These are phyloP conservation scores for Acleris cristana DNA, from an alignment of 2,888 invertebrate species.

Conservation along the genomic window DNA sequence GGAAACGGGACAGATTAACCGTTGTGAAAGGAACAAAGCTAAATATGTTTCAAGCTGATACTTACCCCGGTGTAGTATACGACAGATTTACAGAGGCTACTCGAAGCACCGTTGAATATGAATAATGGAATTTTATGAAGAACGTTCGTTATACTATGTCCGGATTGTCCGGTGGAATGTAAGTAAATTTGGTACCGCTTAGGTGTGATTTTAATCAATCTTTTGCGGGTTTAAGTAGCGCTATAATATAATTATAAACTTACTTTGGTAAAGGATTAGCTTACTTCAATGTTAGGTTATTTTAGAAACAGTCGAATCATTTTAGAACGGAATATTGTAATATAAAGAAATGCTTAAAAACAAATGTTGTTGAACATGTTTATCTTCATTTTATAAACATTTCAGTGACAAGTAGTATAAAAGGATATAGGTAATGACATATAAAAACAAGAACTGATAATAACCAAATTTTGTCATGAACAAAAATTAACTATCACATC, in stretches of 20 bases:
- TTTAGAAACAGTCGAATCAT: too few species aligned
- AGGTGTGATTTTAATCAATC: slow-evolving; percentile 19
- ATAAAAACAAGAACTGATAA: too few species aligned
- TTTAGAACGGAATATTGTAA: too few species aligned
- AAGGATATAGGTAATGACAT: too few species aligned
- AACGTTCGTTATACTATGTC: slow-evolving; percentile 25
- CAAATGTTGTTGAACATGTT: too few species aligned
- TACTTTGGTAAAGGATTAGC: neutral
- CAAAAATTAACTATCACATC: too few species aligned
- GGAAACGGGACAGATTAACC: slow-evolving; percentile 84
- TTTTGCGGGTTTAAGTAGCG: slow-evolving; percentile 9
- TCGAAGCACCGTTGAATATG: slow-evolving; percentile 36
- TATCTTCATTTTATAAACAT: too few species aligned
- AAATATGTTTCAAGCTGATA: slow-evolving; percentile 83
- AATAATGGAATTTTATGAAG: slow-evolving; percentile 26
- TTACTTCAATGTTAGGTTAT: neutral
- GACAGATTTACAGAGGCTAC: slow-evolving; percentile 55
- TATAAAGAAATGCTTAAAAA: too few species aligned
- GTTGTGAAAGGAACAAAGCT: slow-evolving; percentile 83
- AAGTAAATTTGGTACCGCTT: slow-evolving; percentile 26
- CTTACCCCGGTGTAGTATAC: slow-evolving; percentile 68
- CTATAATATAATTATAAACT: neutral
- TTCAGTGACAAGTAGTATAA: too few species aligned
- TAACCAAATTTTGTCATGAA: too few species aligned
- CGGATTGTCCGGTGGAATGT: neutral